Evolutionary conservation across 2,113 vertebrate species (phyloP).

Genomic region (Scomber colias): DNA sequence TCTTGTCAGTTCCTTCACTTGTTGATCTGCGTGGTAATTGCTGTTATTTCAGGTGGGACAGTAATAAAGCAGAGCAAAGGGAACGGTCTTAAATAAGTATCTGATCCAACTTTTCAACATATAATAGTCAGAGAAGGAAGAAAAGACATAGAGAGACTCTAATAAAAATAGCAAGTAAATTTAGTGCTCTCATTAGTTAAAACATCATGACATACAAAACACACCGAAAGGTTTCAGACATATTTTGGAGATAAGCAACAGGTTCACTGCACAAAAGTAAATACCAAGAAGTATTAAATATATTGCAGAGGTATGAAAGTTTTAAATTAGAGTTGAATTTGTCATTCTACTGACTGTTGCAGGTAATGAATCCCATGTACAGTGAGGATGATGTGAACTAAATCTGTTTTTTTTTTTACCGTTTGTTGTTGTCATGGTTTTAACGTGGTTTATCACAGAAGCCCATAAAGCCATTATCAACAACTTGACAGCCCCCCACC

Average conservation of each 20-base stretch:
- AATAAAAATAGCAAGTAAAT: background rate
- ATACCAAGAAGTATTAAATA: constrained; percentile 7
- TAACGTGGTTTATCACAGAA: background rate
- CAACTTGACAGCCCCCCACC: background rate
- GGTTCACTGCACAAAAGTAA: background rate
- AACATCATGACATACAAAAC: background rate
- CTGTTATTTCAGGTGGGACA: constrained; percentile 77
- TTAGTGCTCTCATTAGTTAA: background rate
- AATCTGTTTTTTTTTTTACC: constrained; percentile 2
- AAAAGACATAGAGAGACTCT: background rate
- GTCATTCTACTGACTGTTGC: background rate
- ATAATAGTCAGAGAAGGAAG: constrained; percentile 6
- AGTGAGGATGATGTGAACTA: background rate
- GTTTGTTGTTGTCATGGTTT: background rate
- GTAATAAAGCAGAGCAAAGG: constrained; percentile 64
- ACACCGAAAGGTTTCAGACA: background rate
- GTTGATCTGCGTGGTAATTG: constrained; percentile 66
- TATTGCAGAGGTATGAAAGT: background rate
- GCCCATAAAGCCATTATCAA: constrained; percentile 4
- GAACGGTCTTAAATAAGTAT: constrained; percentile 53
- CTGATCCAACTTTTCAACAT: constrained; percentile 44
- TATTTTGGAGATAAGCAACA: background rate
- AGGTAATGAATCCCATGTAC: background rate
- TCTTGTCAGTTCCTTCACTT: constrained; percentile 67
- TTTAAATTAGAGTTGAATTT: background rate